Percentiles rank a stretch among this genome's conserved stretches.
These are phyloP conservation scores for Phortica magna DNA, from an alignment of 2,888 invertebrate genomes.

Conservation along the genomic window DNA sequence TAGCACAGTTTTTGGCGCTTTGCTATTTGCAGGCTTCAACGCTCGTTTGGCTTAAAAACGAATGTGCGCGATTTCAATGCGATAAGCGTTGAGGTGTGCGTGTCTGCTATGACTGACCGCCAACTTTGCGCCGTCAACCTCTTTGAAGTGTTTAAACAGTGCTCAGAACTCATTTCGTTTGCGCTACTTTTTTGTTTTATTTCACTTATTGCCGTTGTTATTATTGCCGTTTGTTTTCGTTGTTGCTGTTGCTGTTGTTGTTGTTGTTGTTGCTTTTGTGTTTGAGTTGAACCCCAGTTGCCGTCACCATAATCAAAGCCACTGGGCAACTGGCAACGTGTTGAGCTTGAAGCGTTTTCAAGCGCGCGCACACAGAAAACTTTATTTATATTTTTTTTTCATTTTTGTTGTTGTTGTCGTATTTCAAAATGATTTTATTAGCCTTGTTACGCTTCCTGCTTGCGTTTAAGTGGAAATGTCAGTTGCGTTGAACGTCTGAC, in stretches of 20 bases:
- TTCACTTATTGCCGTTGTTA: not conserved
- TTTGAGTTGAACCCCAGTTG: not conserved
- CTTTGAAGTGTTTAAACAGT: not conserved
- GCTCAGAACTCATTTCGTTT: not conserved
- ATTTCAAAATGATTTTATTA: slow-evolving; percentile 12
- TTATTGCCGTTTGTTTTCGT: not conserved
- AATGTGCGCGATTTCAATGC: not conserved
- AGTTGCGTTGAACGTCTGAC: not conserved
- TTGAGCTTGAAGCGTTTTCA: slow-evolving; percentile 23
- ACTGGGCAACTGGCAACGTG: slow-evolving; percentile 19
- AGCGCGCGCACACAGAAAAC: slow-evolving; percentile 9
- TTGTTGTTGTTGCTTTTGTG: not conserved
- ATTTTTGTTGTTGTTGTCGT: not conserved
- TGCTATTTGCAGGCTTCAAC: not conserved
- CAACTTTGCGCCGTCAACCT: too few relatives aligned
- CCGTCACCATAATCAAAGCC: not conserved
- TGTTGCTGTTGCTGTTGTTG: not conserved
- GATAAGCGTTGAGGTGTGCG: not conserved
- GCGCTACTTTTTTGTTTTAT: not conserved
- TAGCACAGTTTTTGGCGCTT: slow-evolving; percentile 5
- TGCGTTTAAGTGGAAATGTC: slow-evolving; percentile 1
- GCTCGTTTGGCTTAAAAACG: slow-evolving; percentile 1
- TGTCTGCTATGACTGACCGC: not conserved
- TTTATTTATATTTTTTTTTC: not conserved
- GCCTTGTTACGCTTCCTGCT: not conserved